Percentiles rank a stretch among this genome's conserved stretches.
phyloP scores from a whole-genome alignment of 2,113 vertebrate species.

The Peromyscus leucopus region DNA sequence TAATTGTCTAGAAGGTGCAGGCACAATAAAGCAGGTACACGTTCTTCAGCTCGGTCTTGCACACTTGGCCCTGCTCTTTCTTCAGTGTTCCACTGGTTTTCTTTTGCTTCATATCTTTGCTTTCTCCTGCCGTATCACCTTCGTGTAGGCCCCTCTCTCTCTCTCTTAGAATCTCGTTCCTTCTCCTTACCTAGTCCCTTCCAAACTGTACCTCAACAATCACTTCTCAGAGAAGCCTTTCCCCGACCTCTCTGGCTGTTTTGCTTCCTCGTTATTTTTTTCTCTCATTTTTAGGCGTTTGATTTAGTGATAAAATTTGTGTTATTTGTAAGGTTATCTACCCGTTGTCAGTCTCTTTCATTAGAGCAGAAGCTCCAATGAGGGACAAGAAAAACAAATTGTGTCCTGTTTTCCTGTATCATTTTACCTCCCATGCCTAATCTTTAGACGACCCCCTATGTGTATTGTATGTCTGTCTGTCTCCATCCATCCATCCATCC shows the following conservation, averaged over 20 bases:
- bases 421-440: not conserved
- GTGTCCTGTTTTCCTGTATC: not conserved
- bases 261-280: not conserved
- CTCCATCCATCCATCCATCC: not conserved
- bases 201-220: not conserved
- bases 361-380: not conserved
- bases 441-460: not conserved
- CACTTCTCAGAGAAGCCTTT: not conserved
- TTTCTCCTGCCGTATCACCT: not conserved
- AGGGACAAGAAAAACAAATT: not conserved
- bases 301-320: conserved; percentile 5
- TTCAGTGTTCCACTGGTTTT: not conserved
- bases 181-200: not conserved
- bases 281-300: not conserved
- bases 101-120: not conserved
- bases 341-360: not conserved
- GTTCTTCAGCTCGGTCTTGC: not conserved
- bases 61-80: too few relatives aligned
- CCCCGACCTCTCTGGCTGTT: not conserved
- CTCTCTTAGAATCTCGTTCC: not conserved
- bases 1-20: not conserved
- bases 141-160: not conserved
- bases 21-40: accelerated
- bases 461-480: not conserved
- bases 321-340: conserved; percentile 9